Conservation (phyloP, 1,140 invertebrate species). For the Drosophila sp. region DNA sequence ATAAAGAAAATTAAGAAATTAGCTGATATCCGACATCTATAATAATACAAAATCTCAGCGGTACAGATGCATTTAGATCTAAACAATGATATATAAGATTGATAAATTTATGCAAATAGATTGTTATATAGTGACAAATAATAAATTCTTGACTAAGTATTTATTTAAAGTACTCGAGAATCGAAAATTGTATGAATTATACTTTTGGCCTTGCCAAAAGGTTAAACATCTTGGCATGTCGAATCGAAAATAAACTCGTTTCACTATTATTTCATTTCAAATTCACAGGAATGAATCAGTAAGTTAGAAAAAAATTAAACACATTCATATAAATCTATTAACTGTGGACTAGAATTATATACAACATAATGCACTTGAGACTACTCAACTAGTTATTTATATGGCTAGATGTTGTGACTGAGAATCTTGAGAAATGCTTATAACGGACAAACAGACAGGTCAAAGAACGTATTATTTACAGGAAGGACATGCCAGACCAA, state of each 20-base stretch:
- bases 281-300: neutral
- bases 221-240: slow-evolving; percentile 27
- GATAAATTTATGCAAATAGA: slow-evolving; percentile 4
- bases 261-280: neutral
- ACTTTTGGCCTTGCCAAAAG: slow-evolving; percentile 49
- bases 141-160: slow-evolving; percentile 71
- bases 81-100: slow-evolving; percentile 4
- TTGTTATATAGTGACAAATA: slow-evolving; percentile 46
- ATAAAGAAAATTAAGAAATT: slow-evolving; percentile 29
- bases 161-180: slow-evolving; percentile 46
- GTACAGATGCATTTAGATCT: slow-evolving; percentile 5
- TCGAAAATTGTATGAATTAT: slow-evolving; percentile 47
- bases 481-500: slow-evolving; percentile 26
- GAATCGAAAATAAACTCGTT: neutral
- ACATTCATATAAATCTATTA: slow-evolving; percentile 8
- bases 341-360: slow-evolving; percentile 43
- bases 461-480: slow-evolving; percentile 2
- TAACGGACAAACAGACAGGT: slow-evolving; percentile 53
- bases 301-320: slow-evolving; percentile 11
- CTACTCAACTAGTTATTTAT: slow-evolving; percentile 29
- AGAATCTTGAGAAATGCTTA: neutral
- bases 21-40: slow-evolving; percentile 6
- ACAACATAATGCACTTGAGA: slow-evolving; percentile 32
- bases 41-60: slow-evolving; percentile 22
- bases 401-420: slow-evolving; percentile 27